Conservation (phyloP, 2,797 vertebrate species). For the Mareca penelope region DNA sequence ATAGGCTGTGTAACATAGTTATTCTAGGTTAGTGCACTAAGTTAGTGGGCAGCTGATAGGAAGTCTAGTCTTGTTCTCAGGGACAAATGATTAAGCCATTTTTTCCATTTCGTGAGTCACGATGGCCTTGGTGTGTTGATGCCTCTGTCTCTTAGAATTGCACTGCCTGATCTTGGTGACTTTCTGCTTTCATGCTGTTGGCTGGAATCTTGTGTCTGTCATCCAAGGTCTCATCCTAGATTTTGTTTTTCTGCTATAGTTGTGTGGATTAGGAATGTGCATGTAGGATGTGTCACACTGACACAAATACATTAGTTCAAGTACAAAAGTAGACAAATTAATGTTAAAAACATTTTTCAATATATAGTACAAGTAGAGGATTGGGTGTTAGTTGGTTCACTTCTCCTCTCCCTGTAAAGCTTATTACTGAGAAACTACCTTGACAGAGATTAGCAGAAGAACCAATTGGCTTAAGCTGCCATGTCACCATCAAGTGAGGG, state of each 20-base stretch:
- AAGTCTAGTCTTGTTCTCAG: neutral
- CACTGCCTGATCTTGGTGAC: neutral
- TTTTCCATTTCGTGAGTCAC: neutral
- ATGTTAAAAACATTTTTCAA: neutral
- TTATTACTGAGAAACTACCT: neutral
- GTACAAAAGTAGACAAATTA: neutral
- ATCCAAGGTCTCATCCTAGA: neutral
- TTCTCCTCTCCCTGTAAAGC: neutral
- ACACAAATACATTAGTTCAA: neutral
- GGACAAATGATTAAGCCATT: neutral
- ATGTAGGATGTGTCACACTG: neutral
- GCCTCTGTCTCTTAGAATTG: neutral
- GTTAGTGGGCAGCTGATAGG: neutral
- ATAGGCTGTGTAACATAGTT: neutral
- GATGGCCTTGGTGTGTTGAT: neutral
- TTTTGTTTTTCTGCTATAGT: neutral
- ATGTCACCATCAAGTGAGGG: neutral
- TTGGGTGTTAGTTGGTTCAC: neutral
- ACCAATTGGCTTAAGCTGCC: neutral
- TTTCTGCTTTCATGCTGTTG: neutral
- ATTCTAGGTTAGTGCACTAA: neutral
- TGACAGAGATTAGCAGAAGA: neutral
- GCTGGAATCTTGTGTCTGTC: neutral
- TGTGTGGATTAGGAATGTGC: neutral
- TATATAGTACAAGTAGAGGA: rapidly evolving